phyloP scores from a whole-genome alignment of 2,888 invertebrate species.

The Macrostomum cliftonense region DNA sequence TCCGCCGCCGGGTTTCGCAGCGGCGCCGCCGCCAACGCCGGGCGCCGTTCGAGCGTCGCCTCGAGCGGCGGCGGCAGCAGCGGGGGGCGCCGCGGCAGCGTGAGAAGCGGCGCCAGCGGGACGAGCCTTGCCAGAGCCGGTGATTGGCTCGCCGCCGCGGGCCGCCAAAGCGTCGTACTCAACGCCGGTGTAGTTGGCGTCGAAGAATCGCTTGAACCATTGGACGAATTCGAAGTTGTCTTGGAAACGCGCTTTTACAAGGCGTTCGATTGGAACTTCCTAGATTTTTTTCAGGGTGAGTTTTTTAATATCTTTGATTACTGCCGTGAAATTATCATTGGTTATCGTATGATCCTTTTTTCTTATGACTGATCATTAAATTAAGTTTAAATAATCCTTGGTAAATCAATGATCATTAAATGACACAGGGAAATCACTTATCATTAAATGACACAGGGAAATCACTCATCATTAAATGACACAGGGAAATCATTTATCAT shows the following conservation, averaged over 20 bases:
- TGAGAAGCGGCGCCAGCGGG: background rate
- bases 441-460: too few relatives aligned
- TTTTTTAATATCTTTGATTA: too few relatives aligned
- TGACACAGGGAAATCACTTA: too few relatives aligned
- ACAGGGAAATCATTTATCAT: too few relatives aligned
- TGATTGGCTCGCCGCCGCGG: conserved; percentile 61
- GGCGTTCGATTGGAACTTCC: conserved; percentile 95
- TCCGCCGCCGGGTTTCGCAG: background rate
- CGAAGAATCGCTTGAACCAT: conserved; percentile 99
- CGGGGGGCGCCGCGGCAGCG: background rate
- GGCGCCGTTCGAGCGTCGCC: background rate
- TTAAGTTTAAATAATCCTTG: too few relatives aligned
- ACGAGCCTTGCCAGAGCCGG: conserved; percentile 31
- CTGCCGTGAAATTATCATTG: too few relatives aligned
- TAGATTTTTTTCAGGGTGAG: conserved; percentile 39
- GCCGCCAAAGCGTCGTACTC: conserved; percentile 81
- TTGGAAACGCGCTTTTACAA: conserved; percentile 97
- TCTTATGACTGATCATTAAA: too few relatives aligned
- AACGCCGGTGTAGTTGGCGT: conserved; percentile 94
- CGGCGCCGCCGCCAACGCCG: background rate
- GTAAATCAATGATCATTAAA: too few relatives aligned
- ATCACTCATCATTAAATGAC: too few relatives aligned
- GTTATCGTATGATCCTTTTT: too few relatives aligned
- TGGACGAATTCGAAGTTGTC: conserved; percentile 99
- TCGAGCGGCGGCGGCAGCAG: background rate